phyloP scores from a whole-genome alignment of 2,797 vertebrate genomes.

The Nyctibius grandis region DNA sequence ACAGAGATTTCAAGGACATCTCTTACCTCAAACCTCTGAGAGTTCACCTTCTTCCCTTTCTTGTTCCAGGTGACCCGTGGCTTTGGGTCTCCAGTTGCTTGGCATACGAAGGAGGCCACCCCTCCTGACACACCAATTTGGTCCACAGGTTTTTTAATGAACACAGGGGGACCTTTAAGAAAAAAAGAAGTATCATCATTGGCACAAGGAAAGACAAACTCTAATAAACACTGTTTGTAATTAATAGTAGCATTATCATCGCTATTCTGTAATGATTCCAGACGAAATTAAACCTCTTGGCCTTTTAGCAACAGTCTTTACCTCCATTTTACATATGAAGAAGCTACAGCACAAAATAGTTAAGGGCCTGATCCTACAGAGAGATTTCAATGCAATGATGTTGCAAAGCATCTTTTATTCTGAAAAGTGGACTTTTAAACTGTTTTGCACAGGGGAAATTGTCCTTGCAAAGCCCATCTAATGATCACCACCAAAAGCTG shows the following conservation, averaged over 20 bases:
- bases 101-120: conserved; percentile 95
- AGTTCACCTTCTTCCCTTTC: conserved; percentile 96
- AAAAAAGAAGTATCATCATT: background rate
- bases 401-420: background rate
- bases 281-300: background rate
- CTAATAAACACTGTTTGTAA: background rate
- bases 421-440: background rate
- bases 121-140: conserved; percentile 95
- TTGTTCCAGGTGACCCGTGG: conserved; percentile 97
- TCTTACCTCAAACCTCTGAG: conserved; percentile 93
- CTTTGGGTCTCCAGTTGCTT: conserved; percentile 91
- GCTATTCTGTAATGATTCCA: background rate
- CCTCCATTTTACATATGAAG: background rate
- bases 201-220: background rate
- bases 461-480: background rate
- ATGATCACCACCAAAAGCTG: background rate
- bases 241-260: background rate
- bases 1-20: background rate
- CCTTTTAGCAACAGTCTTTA: background rate
- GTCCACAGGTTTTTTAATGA: conserved; percentile 90
- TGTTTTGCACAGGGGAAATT: background rate
- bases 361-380: background rate
- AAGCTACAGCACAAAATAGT: background rate
- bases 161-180: conserved; percentile 77
- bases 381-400: background rate